These are phyloP conservation scores for Bedellia somnulentella DNA, from an alignment of 2,888 invertebrate species.

Conservation along the genomic window DNA sequence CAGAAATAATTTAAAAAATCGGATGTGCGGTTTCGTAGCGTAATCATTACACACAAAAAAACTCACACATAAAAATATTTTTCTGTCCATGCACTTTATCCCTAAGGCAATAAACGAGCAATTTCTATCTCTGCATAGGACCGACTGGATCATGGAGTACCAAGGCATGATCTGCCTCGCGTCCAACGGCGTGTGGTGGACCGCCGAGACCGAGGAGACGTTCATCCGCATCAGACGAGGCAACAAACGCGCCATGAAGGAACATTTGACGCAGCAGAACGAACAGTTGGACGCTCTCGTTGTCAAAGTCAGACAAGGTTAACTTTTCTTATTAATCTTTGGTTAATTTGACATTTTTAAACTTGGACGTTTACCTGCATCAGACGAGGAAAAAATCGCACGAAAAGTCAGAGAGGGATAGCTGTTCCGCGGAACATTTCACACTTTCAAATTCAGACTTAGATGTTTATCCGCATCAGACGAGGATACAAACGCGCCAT, in stretches of 20 bases:
- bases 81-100: too few species aligned
- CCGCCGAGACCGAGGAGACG: slow-evolving; percentile 90
- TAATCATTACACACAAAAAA: too few species aligned
- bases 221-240: slow-evolving; percentile 71
- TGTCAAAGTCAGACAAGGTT: slow-evolving; percentile 63
- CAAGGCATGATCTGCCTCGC: slow-evolving; percentile 86
- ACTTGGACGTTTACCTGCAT: slow-evolving; percentile 75
- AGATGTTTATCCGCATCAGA: too few species aligned
- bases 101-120: too few species aligned
- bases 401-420: slow-evolving; percentile 66
- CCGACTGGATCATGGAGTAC: slow-evolving; percentile 87
- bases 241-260: slow-evolving; percentile 87
- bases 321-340: too few species aligned
- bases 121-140: slow-evolving; percentile 62
- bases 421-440: too few species aligned
- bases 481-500: slow-evolving; percentile 83
- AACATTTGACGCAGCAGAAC: slow-evolving; percentile 79
- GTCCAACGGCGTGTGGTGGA: slow-evolving; percentile 94
- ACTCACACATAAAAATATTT: too few species aligned
- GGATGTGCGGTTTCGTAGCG: too few species aligned
- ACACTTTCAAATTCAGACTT: too few species aligned
- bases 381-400: slow-evolving; percentile 74
- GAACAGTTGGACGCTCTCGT: slow-evolving; percentile 83
- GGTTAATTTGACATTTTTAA: too few species aligned
- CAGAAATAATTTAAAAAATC: too few species aligned